Evolutionary conservation across 1,140 invertebrate species (phyloP).

Genomic region (Cherax destructor): DNA sequence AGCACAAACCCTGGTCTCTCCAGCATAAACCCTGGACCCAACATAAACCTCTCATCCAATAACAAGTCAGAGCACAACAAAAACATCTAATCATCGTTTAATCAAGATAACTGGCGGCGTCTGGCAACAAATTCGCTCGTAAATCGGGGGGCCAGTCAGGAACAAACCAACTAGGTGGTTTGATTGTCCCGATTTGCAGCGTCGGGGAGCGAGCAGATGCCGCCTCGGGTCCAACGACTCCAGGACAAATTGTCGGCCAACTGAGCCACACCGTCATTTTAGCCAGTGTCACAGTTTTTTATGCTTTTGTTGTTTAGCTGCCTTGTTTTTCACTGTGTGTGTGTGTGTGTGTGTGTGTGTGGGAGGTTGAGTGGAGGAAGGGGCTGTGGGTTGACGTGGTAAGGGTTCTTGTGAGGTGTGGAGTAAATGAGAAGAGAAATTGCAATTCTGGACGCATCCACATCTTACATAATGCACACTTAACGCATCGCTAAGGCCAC

Average conservation of each 20-base stretch:
- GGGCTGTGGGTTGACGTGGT: neutral
- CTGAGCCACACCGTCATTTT: conserved; percentile 44
- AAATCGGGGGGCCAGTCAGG: conserved; percentile 45
- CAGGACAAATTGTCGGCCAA: conserved; percentile 36
- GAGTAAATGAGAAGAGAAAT: too few species aligned
- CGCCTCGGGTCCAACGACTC: neutral
- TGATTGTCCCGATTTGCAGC: conserved; percentile 59
- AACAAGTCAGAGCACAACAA: conserved; percentile 30
- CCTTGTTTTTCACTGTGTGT: neutral
- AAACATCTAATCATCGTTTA: conserved; percentile 57
- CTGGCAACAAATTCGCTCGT: conserved; percentile 41
- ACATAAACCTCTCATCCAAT: conserved; percentile 13
- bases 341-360: neutral
- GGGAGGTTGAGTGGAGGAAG: neutral
- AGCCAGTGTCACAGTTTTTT: conserved; percentile 16
- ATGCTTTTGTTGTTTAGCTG: conserved; percentile 50
- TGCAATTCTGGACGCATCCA: too few species aligned
- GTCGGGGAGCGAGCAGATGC: neutral
- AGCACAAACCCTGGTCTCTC: too few species aligned
- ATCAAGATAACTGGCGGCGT: conserved; percentile 60
- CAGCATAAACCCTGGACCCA: too few species aligned
- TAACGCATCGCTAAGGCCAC: too few species aligned
- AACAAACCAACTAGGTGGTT: conserved; percentile 54
- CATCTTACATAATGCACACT: too few species aligned
- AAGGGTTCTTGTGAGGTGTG: too few species aligned